Conservation (phyloP, 2,888 invertebrate species). For the Ceriagrion tenellum region DNA sequence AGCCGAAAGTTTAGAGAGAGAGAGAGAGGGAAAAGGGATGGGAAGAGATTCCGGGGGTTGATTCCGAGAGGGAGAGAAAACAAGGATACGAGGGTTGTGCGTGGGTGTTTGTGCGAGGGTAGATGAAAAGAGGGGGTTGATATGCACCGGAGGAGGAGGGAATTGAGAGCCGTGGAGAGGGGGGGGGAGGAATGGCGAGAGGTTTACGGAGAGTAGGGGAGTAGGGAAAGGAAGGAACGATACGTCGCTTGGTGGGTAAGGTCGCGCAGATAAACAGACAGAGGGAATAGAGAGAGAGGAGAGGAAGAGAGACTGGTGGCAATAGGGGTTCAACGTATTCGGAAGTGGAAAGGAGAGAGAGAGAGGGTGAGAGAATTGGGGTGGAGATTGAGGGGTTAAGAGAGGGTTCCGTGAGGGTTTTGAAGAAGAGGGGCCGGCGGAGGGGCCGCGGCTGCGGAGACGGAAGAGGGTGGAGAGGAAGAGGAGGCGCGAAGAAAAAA, state of each 20-base stretch:
- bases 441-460: not conserved
- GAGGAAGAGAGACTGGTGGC: not conserved
- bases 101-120: not conserved
- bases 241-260: slow-evolving; percentile 30
- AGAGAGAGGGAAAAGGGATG: not conserved
- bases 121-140: not conserved
- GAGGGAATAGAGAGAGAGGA: not conserved
- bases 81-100: not conserved
- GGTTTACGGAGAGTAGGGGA: too few relatives aligned
- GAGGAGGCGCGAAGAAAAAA: too few relatives aligned
- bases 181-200: not conserved
- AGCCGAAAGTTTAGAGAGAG: slow-evolving; percentile 4
- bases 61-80: not conserved
- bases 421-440: not conserved
- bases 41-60: slow-evolving; percentile 3
- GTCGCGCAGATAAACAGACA: not conserved
- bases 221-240: not conserved
- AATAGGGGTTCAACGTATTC: too few relatives aligned
- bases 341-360: not conserved
- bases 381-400: not conserved
- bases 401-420: not conserved
- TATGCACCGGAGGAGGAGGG: too few relatives aligned
- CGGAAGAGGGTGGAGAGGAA: not conserved
- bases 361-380: not conserved
- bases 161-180: not conserved